Evolutionary conservation across 2,888 invertebrate genomes (phyloP).

Genomic region (Glaucopsyche alexis): DNA sequence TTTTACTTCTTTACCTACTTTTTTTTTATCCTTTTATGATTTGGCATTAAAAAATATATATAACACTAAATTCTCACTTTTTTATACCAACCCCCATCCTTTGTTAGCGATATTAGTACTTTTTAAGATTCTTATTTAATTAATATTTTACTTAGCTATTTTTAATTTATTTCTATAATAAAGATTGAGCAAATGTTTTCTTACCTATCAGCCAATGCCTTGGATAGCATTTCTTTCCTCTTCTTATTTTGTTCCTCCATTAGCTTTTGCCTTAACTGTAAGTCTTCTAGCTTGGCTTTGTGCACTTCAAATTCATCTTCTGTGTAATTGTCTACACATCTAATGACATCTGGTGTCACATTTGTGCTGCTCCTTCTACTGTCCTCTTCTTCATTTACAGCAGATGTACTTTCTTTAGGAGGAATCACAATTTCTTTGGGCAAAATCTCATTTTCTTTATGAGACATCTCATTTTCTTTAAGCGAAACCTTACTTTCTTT

Average conservation of each 20-base stretch:
- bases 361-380: conserved; percentile 47
- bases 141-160: too few species aligned
- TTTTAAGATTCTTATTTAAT: too few species aligned
- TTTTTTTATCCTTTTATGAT: too few species aligned
- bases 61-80: too few species aligned
- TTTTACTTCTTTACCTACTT: too few species aligned
- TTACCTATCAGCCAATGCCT: conserved; percentile 87
- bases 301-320: conserved; percentile 66
- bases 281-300: conserved; percentile 81
- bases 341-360: conserved; percentile 57
- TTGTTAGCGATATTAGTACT: too few species aligned
- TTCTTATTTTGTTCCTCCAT: conserved; percentile 90
- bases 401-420: conserved; percentile 33
- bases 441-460: background rate
- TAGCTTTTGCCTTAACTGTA: conserved; percentile 85
- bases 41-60: too few species aligned
- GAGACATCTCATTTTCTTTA: conserved; percentile 41
- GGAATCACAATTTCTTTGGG: conserved; percentile 44
- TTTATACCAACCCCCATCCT: too few species aligned
- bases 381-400: conserved; percentile 34
- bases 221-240: conserved; percentile 85
- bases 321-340: conserved; percentile 58
- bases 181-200: conserved; percentile 9
- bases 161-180: too few species aligned
- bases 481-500: conserved; percentile 43